A percentile compares a stretch with the other conserved stretches of the same genome.
Evolutionary conservation across 92 coral and sea anemone species (phyloP).

Genomic region (Meandrina meandrites): DNA sequence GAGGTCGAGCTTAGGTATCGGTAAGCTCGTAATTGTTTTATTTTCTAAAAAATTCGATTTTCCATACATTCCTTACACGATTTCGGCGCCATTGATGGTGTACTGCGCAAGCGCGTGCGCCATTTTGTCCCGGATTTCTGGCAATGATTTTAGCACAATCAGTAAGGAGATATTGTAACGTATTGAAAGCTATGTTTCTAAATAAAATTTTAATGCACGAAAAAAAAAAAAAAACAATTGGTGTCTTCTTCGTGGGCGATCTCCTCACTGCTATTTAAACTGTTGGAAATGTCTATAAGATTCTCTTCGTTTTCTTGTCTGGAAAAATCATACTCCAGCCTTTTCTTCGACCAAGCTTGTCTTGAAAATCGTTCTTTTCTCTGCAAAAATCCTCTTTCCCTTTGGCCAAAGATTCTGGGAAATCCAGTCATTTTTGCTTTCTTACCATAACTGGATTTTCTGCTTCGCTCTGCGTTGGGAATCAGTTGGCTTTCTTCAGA

Average conservation of each 20-base stretch:
- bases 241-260: neutral
- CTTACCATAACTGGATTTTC: neutral
- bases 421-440: neutral
- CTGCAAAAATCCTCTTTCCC: neutral
- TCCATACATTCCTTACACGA: no score
- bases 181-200: no score
- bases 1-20: no score
- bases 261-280: neutral
- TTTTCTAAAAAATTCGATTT: no score
- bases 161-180: no score
- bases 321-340: neutral
- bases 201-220: no score
- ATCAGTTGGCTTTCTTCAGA: neutral
- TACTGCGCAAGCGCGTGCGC: no score
- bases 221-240: no score
- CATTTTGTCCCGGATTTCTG: no score
- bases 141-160: no score
- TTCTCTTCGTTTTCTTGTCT: neutral
- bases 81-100: no score
- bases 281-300: neutral
- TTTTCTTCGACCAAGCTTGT: neutral
- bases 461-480: neutral
- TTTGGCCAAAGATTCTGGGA: neutral
- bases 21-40: no score
- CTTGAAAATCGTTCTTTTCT: neutral